Base-by-base conservation (phyloP, 2,797 vertebrate genomes). In the Bovichtus variegatus region DNA sequence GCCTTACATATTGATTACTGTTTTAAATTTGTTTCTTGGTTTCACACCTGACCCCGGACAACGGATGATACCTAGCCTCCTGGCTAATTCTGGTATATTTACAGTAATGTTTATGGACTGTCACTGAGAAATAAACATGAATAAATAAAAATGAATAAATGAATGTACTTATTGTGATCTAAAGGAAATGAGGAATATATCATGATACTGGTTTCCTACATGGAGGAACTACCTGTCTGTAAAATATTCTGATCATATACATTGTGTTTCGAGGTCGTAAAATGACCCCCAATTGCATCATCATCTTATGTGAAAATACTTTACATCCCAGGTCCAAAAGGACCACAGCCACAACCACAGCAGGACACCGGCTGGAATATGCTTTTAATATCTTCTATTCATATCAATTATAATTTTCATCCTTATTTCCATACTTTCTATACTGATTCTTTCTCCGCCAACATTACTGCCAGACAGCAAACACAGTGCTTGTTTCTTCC, bases 361-460 rank as follows among this genome's bases (percentile, higher is more conserved):
- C 3, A 43, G 11, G 12, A 69, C 46, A 38, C 3, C 36, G 8
- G 9, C 2, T 16, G 6, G 34, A 19, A 41, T 40, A 38, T 43
- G 18, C 19, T 31, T 59, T 41, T 34, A 47, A 12, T 31, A 34
- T 18, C 5, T 41, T 46, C 10, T 29, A n/a, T 61, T 63, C n/a
- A 31, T 54, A 19, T 44, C 1, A 7, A 16, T 66, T 46, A 4
- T 12, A 3, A 18, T 60, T 47, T 64, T 36, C 41, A 34, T 6
- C 23, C 9, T 54, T 3, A 10, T 47, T 43, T 57, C 18, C 59
- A 40, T 27, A 7, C 38, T 47, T 66, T 12, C 62, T 40, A 18
- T 38, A n/a, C 12, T 73, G 81, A 29, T 62, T 3, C 23, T 54
- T 77, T 63, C 60, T 63, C 50, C 40, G 55, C 19, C 21, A 60